phyloP scores from a whole-genome alignment of 2,888 invertebrate species.

The Cheilosia grossa region DNA sequence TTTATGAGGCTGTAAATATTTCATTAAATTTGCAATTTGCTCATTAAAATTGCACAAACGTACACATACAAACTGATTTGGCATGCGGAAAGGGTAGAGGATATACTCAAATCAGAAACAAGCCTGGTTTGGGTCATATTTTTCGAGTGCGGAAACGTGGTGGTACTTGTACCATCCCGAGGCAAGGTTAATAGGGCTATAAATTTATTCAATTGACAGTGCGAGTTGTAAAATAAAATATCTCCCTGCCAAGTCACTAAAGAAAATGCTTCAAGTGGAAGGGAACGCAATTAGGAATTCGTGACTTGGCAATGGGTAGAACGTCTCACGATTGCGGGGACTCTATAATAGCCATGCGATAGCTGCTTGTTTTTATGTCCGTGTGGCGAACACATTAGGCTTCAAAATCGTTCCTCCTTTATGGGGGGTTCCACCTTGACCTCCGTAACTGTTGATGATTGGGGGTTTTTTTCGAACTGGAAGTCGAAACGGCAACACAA shows the following conservation, averaged over 20 bases:
- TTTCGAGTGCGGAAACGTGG: not conserved
- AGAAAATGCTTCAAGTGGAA: constrained; percentile 14
- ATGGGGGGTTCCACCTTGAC: too few relatives aligned
- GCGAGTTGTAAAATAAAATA: constrained; percentile 41
- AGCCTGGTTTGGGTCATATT: not conserved
- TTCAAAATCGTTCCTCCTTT: too few relatives aligned
- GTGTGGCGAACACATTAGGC: too few relatives aligned
- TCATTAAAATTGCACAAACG: constrained; percentile 55
- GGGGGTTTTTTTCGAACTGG: too few relatives aligned
- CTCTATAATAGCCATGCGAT: too few relatives aligned
- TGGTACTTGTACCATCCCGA: not conserved
- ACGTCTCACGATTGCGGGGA: too few relatives aligned
- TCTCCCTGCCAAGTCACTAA: constrained; percentile 28
- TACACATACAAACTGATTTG: constrained; percentile 19
- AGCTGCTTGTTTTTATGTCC: too few relatives aligned
- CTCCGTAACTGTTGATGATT: too few relatives aligned
- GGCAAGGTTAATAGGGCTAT: constrained; percentile 47
- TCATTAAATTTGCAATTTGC: constrained; percentile 67
- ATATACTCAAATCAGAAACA: constrained; percentile 61
- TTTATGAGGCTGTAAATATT: constrained; percentile 54
- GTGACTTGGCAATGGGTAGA: constrained; percentile 10
- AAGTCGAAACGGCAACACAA: too few relatives aligned
- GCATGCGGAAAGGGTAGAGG: constrained; percentile 19
- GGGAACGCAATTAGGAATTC: constrained; percentile 26
- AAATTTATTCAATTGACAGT: constrained; percentile 61